Percentiles rank a stretch among this genome's conserved stretches.
These are phyloP conservation scores for Chaetops frenatus DNA, from an alignment of 2,113 vertebrate species.

Conservation along the genomic window DNA sequence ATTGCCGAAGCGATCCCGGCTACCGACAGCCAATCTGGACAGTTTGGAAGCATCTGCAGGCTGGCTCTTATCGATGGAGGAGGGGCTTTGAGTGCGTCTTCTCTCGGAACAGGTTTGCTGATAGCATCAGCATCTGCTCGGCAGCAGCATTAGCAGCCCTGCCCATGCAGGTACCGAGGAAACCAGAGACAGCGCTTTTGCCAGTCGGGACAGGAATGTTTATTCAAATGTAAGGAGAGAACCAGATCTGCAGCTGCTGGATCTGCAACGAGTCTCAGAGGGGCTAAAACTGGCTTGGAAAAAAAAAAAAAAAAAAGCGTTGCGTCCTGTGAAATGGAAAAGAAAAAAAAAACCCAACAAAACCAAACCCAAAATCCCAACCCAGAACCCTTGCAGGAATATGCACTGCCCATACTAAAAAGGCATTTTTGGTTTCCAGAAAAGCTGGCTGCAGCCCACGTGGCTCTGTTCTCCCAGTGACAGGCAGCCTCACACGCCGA, in stretches of 20 bases:
- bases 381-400: background rate
- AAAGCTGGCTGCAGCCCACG: background rate
- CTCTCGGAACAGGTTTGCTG: background rate
- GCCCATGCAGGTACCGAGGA: background rate
- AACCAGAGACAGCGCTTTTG: constrained; percentile 15
- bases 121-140: background rate
- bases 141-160: background rate
- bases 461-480: background rate
- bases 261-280: background rate
- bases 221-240: constrained; percentile 32
- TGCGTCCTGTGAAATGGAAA: background rate
- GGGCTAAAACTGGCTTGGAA: background rate
- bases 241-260: constrained; percentile 8
- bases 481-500: background rate
- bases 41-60: background rate
- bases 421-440: background rate
- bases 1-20: accelerated
- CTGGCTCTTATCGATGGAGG: background rate
- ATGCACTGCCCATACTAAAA: background rate
- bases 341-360: background rate
- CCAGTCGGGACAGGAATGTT: constrained; percentile 47
- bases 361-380: accelerated
- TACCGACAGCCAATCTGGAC: background rate
- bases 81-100: background rate
- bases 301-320: background rate